Evolutionary conservation across 2,113 vertebrate species (phyloP).

Genomic region (Catagonus wagneri): DNA sequence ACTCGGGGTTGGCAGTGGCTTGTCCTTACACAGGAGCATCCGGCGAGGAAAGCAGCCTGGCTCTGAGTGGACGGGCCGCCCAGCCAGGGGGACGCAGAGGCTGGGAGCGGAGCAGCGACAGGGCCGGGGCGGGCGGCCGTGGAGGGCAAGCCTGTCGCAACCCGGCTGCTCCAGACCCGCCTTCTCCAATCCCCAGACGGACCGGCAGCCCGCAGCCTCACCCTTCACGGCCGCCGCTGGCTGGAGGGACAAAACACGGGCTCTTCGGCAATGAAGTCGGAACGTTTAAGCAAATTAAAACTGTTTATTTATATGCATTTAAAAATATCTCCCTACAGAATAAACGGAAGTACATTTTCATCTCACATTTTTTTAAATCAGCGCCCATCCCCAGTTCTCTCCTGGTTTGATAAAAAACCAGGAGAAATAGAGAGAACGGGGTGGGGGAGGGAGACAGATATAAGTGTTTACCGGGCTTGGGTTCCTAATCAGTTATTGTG

Average conservation of each 20-base stretch:
- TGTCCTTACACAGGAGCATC: background rate
- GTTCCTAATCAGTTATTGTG: background rate
- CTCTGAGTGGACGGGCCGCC: background rate
- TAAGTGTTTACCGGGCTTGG: background rate
- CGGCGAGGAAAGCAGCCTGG: background rate
- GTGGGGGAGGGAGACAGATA: background rate
- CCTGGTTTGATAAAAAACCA: conserved; percentile 44
- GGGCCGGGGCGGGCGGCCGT: rapidly evolving
- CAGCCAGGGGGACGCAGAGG: background rate
- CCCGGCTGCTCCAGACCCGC: background rate
- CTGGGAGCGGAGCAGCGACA: background rate
- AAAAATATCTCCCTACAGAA: conserved; percentile 81
- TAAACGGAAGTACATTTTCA: conserved; percentile 77
- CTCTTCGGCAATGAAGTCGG: conserved; percentile 54
- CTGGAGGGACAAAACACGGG: conserved; percentile 71
- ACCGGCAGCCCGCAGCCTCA: conserved; percentile 46
- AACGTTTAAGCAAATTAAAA: conserved; percentile 75
- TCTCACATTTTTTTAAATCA: conserved; percentile 72
- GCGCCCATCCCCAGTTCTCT: conserved; percentile 44
- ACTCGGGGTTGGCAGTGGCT: background rate
- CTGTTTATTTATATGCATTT: conserved; percentile 83
- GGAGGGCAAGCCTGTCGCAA: background rate
- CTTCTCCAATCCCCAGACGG: conserved; percentile 71
- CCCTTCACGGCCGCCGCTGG: conserved; percentile 51
- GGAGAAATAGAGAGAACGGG: background rate